These are phyloP conservation scores for Macroglossus sobrinus DNA, from an alignment of 2,113 vertebrate species.

Conservation along the genomic window DNA sequence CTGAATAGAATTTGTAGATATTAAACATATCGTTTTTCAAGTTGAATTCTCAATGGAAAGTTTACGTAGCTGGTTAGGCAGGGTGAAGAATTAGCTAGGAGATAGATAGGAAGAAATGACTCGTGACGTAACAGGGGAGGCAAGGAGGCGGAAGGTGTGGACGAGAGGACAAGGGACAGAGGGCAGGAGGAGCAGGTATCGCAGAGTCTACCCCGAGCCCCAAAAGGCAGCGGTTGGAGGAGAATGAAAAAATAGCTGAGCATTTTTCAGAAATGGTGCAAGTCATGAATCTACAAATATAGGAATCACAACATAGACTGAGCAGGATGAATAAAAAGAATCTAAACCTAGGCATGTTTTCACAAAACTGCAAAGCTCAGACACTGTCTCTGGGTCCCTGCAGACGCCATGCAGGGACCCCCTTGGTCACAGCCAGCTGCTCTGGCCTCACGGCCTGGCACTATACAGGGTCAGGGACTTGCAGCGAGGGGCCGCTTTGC, in stretches of 20 bases:
- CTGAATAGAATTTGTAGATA: too few relatives aligned
- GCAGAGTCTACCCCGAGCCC: background rate
- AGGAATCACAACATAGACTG: background rate
- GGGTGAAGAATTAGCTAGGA: too few relatives aligned
- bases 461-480: accelerated
- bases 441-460: accelerated
- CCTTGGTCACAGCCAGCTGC: background rate
- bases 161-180: too few relatives aligned
- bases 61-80: too few relatives aligned
- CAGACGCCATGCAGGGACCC: accelerated
- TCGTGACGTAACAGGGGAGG: too few relatives aligned
- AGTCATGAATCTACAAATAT: background rate
- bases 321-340: background rate
- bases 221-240: background rate
- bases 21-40: too few relatives aligned
- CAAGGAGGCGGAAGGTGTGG: too few relatives aligned
- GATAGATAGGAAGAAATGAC: too few relatives aligned
- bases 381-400: background rate
- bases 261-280: background rate
- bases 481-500: background rate
- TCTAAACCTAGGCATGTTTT: background rate
- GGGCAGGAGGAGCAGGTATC: background rate
- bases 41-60: too few relatives aligned
- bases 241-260: background rate
- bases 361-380: background rate